Evolutionary conservation across 2,888 invertebrate species (phyloP), one percentile per base, ranked within the genome.

Genomic region (Zeuzera pyrina): DNA sequence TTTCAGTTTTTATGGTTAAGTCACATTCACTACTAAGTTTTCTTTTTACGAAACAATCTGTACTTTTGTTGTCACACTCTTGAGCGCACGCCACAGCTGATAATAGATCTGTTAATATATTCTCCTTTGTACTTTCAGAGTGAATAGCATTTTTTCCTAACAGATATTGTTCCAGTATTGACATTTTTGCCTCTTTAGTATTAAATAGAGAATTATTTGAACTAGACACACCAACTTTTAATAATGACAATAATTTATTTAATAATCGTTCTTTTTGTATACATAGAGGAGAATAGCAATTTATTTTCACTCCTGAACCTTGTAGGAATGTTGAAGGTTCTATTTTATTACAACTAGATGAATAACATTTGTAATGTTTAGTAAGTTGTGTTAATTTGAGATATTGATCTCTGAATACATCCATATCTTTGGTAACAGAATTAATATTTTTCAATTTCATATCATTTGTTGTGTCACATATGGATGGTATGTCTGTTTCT

Each of bases 251-350:
- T 29, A 94, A 66, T 51, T 93, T 90, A 44, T 88, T 88, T 29
- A 93, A 86, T 3, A 93, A 78, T 45, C 87, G 86, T 3, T 87
- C 88, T 57, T 91, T 90, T 57, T 90, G 89, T 31, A 92, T 78
- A 58, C 95, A 95, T 28, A 91, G 66, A 0, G 94, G 93, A 0
- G 95, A 95, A 60, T 92, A 95, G 52, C 95, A 95, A 29, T 74
- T 48, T 59, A 85, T 41, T 84, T 74, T 72, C 56, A 89, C 63
- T 68, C 85, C 50, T 23, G 63, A 47, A 34, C 59, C 62, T 49
- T 71, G 84, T 37, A 67, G 65, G 42, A 67, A 62, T 43, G 87
- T 87, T 39, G 85, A 76, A 27, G 81, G 71, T 42, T 85, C 85
- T 12, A 85, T 74, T 61, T 67, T 73, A 29, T 89, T 90, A 54